Conservation (phyloP, 2,888 invertebrate species). For the Coenonympha arcania region DNA sequence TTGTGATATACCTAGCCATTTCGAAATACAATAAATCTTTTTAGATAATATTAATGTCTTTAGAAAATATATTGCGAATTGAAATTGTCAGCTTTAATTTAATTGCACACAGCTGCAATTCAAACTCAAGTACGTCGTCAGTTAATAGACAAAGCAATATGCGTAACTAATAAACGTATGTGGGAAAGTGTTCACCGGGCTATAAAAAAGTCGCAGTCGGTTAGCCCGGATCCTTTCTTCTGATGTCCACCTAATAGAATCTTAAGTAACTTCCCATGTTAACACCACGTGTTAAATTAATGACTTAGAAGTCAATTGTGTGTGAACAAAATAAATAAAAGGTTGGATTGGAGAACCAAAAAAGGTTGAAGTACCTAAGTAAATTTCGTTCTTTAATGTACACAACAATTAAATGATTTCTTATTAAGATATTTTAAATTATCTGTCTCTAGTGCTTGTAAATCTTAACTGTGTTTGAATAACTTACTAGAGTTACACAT, state of each 20-base stretch:
- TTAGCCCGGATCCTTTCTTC: slow-evolving; percentile 66
- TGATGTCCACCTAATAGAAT: slow-evolving; percentile 37
- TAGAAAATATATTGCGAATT: too few relatives aligned
- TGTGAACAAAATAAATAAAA: slow-evolving; percentile 31
- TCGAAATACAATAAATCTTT: too few relatives aligned
- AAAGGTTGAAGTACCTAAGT: not conserved
- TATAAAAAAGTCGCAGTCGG: slow-evolving; percentile 38
- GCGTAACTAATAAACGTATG: slow-evolving; percentile 12
- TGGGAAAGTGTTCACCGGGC: slow-evolving; percentile 26
- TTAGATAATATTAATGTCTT: too few relatives aligned
- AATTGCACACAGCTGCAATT: not conserved
- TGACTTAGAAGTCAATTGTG: slow-evolving; percentile 27
- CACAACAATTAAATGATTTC: not conserved
- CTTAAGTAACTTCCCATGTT: slow-evolving; percentile 61
- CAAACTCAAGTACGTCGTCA: not conserved
- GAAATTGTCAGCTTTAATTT: too few relatives aligned
- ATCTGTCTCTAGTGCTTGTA: too few relatives aligned
- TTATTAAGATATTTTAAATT: too few relatives aligned
- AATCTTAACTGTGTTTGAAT: too few relatives aligned
- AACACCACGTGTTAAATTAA: slow-evolving; percentile 42
- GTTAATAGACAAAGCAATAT: not conserved
- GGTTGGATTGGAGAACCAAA: slow-evolving; percentile 10
- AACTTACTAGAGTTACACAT: too few relatives aligned
- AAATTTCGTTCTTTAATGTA: slow-evolving; percentile 3
- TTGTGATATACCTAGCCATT: too few relatives aligned